phyloP scores from a whole-genome alignment of 35 echinoderm and acorn worm species.

The Apostichopus japonicus region DNA sequence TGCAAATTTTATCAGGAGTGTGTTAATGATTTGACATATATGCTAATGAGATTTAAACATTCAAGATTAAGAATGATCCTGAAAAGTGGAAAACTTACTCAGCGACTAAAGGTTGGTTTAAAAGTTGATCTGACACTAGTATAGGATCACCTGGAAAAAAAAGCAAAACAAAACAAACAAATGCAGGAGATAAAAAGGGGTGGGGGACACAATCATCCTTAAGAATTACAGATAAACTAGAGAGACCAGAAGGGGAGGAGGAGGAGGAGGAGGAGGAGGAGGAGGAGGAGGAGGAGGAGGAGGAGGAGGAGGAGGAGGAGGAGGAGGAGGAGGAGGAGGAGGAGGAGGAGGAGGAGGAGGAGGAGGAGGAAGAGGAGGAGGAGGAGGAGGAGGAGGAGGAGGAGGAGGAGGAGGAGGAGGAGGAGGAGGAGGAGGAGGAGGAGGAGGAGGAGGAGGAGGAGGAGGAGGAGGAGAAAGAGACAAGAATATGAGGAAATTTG shows the following conservation, averaged over 20 bases:
- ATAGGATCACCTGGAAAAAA: slow-evolving; percentile 55
- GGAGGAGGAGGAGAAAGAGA: background rate
- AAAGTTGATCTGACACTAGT: slow-evolving; percentile 55
- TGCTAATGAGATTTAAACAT: too few relatives aligned
- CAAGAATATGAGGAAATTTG: too few relatives aligned
- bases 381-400: background rate
- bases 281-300: background rate
- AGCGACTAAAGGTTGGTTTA: slow-evolving; percentile 82
- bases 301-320: background rate
- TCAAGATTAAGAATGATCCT: too few relatives aligned
- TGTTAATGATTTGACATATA: too few relatives aligned
- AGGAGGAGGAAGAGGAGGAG: background rate
- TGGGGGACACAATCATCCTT: too few relatives aligned
- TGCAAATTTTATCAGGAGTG: too few relatives aligned
- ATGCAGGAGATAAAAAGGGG: too few relatives aligned
- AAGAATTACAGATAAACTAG: too few relatives aligned
- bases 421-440: background rate
- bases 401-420: background rate
- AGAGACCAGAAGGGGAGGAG: background rate
- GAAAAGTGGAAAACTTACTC: slow-evolving; percentile 71
- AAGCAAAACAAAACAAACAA: background rate
- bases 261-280: background rate
- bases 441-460: background rate
- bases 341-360: background rate
- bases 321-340: background rate